Base-by-base conservation (phyloP, 1,140 invertebrate genomes). In the Eubasilissa regina region DNA sequence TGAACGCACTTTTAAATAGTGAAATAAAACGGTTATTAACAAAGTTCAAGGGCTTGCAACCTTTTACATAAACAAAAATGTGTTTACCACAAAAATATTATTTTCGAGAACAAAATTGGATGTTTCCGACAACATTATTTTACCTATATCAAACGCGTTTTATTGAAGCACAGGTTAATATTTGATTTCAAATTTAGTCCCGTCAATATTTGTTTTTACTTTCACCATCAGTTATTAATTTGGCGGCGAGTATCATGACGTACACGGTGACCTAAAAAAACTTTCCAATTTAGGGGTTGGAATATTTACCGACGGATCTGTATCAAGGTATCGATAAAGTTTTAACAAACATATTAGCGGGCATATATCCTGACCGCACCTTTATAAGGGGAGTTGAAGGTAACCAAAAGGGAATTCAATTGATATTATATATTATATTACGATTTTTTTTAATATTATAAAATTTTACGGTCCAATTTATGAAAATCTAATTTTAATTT, bases 221-320 rank as follows among this genome's bases (percentile, higher is more conserved):
- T 70, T 48, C 25, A 43, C 62, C 43, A 48, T 53, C 66, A 70
- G 45, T 47, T 51, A 70, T 70, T 70, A 70, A 70, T 70, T 70
- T 70, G 8, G 45, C 66, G 35, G 15, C 47, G 66, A 70, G 66
- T 70, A 48, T 70, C 66, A 70, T 70, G 45, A 25, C 19, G 66
- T 51, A 70, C 66, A 70, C n/a, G 66, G 66, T 70, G 66, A 70
- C 66, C 66, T 70, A 70, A 70, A 70, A 70, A 70, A 70, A 48
- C 10, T 70, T 48, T 70, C 45, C 66, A 68, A 68, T 68, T 68
- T 73, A 21, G 48, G 51, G 56, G 56, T 35, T n/a, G 47, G 68
- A 53, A 73, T 53, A 73, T 55, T 55, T 73, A 73, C 47, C 51
- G 19, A n/a, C 47, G 51, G 68, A 73, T 73, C 43, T 17, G 66